Evolutionary conservation across 2,888 invertebrate species (phyloP).

Genomic region (Hydropsyche betteni): DNA sequence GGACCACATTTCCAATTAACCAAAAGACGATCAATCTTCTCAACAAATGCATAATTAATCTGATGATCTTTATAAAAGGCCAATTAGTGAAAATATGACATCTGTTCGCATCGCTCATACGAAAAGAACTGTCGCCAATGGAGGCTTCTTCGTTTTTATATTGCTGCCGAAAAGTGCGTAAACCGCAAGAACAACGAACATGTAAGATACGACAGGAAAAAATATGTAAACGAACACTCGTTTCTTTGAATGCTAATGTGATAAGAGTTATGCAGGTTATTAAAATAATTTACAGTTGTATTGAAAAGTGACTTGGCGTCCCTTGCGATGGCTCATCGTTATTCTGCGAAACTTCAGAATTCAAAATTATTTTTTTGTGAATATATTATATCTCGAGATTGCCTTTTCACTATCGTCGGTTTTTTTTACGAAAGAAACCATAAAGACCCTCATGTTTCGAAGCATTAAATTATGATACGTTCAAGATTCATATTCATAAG

Average conservation of each 20-base stretch:
- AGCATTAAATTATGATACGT: background rate
- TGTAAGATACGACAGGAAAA: too few species aligned
- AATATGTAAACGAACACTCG: slow-evolving; percentile 22
- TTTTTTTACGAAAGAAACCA: background rate
- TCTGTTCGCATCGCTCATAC: background rate
- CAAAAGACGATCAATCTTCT: background rate
- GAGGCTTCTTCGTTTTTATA: slow-evolving; percentile 34
- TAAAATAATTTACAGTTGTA: slow-evolving; percentile 51
- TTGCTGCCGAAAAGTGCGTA: background rate
- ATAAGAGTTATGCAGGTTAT: slow-evolving; percentile 51
- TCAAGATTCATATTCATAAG: slow-evolving; percentile 4
- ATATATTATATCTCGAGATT: background rate
- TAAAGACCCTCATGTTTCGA: slow-evolving; percentile 7
- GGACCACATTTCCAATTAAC: background rate
- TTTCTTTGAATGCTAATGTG: slow-evolving; percentile 47
- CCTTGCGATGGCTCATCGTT: background rate
- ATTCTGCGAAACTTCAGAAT: background rate
- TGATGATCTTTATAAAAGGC: background rate
- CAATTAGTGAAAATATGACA: background rate
- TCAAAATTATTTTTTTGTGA: too few species aligned
- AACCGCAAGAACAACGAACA: too few species aligned
- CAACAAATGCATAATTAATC: background rate
- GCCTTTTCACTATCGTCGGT: slow-evolving; percentile 1
- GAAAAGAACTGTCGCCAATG: slow-evolving; percentile 10
- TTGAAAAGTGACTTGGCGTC: slow-evolving; percentile 7